These are phyloP conservation scores for Platorchestia sp. DNA, from an alignment of 1,140 invertebrate species.

Conservation along the genomic window DNA sequence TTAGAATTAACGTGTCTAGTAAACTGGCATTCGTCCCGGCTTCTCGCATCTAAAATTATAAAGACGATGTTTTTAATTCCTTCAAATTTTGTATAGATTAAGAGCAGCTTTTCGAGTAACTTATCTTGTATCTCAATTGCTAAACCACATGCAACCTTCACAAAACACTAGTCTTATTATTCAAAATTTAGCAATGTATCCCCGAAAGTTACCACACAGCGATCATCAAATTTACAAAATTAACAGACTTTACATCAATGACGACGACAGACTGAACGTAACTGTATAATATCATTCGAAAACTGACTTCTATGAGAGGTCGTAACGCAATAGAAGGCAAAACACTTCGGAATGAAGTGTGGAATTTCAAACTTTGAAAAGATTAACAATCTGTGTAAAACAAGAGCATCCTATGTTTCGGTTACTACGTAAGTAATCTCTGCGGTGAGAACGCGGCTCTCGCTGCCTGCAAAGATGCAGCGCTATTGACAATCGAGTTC, in stretches of 20 bases:
- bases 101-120: not conserved
- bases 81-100: not conserved
- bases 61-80: not conserved
- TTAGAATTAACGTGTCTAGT: not conserved
- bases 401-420: not conserved
- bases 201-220: not conserved
- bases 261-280: not conserved
- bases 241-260: not conserved
- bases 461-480: not conserved
- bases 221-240: not conserved
- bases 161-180: not conserved
- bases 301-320: not conserved
- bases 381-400: too few relatives aligned
- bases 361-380: too few relatives aligned
- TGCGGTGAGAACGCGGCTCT: not conserved
- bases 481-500: too few relatives aligned
- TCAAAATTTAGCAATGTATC: not conserved
- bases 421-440: not conserved
- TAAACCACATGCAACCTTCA: not conserved
- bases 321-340: not conserved
- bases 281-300: not conserved
- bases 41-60: not conserved
- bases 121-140: not conserved
- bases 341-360: not conserved
- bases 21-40: not conserved